These are phyloP conservation scores for Eumerus sabulonum DNA, from an alignment of 2,888 invertebrate genomes.

Conservation along the genomic window DNA sequence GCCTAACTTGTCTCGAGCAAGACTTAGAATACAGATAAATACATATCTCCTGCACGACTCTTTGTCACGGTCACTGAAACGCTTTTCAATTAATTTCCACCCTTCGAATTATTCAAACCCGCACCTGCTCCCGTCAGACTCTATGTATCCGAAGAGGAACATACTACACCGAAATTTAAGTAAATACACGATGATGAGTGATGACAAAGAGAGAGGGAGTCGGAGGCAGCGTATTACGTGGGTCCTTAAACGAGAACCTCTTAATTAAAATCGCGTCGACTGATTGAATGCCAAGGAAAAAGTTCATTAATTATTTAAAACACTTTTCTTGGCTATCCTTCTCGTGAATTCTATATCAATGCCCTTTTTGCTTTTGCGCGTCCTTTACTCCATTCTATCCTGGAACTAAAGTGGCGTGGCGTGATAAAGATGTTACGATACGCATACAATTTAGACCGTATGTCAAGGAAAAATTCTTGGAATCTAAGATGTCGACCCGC, in stretches of 20 bases:
- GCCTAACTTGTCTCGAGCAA: slow-evolving; percentile 41
- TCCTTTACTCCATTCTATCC: too few relatives aligned
- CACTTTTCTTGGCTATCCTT: slow-evolving; percentile 39
- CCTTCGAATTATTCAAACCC: not conserved
- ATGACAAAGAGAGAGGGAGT: not conserved
- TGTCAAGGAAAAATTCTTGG: slow-evolving; percentile 52
- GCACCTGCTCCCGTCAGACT: slow-evolving; percentile 23
- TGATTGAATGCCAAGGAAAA: slow-evolving; percentile 57
- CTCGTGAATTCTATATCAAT: not conserved
- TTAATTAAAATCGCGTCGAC: slow-evolving; percentile 64
- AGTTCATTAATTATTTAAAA: slow-evolving; percentile 65
- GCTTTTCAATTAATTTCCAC: slow-evolving; percentile 63
- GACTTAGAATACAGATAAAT: slow-evolving; percentile 25
- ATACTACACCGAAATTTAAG: slow-evolving; percentile 21
- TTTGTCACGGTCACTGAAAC: slow-evolving; percentile 56
- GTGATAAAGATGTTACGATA: not conserved
- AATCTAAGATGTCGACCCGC: slow-evolving; percentile 57
- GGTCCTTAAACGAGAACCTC: slow-evolving; percentile 60
- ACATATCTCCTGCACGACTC: not conserved
- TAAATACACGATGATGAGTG: not conserved
- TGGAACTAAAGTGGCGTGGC: not conserved
- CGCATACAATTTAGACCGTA: slow-evolving; percentile 38
- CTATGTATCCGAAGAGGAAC: not conserved
- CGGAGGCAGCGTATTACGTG: slow-evolving; percentile 43
- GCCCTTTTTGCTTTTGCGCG: not conserved